Evolutionary conservation across 2,888 invertebrate species (phyloP), one percentile per base, ranked within the genome.

Genomic region (Onthophagus sagittarius): DNA sequence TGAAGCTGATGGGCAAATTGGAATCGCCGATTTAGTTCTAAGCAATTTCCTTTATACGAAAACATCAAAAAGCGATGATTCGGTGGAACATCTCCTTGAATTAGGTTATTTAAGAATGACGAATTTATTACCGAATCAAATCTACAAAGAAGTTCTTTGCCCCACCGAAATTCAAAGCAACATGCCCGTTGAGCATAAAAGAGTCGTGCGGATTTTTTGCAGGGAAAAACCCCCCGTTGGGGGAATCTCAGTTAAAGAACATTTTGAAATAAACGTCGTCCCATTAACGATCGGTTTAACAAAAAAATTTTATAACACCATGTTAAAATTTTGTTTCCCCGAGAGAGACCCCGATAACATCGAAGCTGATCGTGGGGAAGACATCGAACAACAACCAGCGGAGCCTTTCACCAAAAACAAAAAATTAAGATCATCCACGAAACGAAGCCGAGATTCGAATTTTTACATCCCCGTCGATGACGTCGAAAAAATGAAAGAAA

Each of bases 231-330:
- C 97, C 67, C 98, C 97, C 0, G 99, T 99, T 5, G 98, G 98
- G n/a, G 99, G 99, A 1, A 99, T 99, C 79, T 95, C 97, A 0
- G 97, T 99, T 11, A 99, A 99, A 84, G 99, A 99, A 83, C 98
- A 98, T 86, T 98, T 99, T 85, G 99, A 99, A 87, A 97, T 99
- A 77, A 98, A 98, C 86, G 94, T 99, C 64, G 96, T 97, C 11
- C 98, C 99, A 6, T 90, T 99, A 75, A 93, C 94, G 0, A 95
- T 96, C 81, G 93, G 95, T 77, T 87, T 98, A 72, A 98, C 98
- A 0, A 96, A 98, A 85, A 96, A 97, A 84, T 97, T 98, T 87
- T 99, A 96, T 88, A 95, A 95, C 84, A 97, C 96, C 64, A 96
- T 99, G 94, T 89, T 99, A 81, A 95, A 94, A 85, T 99, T 98